phyloP scores from a whole-genome alignment of 2,797 vertebrate species.

The Todus mexicanus region DNA sequence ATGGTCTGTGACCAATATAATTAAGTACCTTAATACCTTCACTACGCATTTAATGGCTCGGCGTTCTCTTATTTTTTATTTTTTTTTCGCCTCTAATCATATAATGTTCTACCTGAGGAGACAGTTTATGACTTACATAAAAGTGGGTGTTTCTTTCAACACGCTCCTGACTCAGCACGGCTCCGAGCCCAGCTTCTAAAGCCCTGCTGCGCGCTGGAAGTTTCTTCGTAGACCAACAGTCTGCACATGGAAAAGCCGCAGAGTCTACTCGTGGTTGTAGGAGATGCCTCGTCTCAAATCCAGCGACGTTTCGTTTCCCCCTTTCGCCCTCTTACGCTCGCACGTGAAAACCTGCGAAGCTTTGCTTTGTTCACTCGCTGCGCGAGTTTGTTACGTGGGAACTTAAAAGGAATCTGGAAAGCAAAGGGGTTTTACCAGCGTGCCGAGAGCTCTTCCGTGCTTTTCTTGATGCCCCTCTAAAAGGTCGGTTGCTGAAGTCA shows the following conservation, averaged over 20 bases:
- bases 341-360: not conserved
- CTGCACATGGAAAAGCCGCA: not conserved
- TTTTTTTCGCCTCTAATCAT: conserved; percentile 62
- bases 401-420: not conserved
- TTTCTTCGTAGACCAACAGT: conserved; percentile 10
- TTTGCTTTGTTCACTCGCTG: not conserved
- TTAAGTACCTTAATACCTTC: conserved; percentile 64
- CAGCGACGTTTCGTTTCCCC: not conserved
- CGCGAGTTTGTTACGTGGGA: not conserved
- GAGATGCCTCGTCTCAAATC: not conserved
- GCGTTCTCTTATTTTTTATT: conserved; percentile 48
- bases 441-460: not conserved
- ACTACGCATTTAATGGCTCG: conserved; percentile 57
- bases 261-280: not conserved
- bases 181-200: conserved; percentile 48
- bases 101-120: conserved; percentile 67
- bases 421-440: not conserved
- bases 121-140: conserved; percentile 68
- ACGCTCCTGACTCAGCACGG: conserved; percentile 62
- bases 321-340: not conserved
- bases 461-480: not conserved
- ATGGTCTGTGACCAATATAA: conserved; percentile 58
- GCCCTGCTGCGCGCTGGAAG: not conserved
- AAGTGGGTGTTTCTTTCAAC: conserved; percentile 68
- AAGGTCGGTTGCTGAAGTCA: not conserved